Percentiles rank a stretch among this genome's conserved stretches.
These are phyloP conservation scores for Machimus atricapillus DNA, from an alignment of 2,888 invertebrate genomes.

Conservation along the genomic window DNA sequence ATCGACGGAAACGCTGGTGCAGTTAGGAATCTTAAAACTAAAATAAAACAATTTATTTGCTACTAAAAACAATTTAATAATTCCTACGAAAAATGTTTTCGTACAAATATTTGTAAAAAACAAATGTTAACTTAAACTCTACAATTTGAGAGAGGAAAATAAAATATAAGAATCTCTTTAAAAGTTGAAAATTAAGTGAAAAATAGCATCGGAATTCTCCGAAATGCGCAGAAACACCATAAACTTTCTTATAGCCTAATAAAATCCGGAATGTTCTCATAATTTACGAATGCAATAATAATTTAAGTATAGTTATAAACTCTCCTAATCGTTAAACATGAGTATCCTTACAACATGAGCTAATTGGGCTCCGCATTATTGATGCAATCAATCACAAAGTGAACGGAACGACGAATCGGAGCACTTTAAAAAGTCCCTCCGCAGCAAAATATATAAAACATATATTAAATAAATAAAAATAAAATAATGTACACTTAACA, in stretches of 20 bases:
- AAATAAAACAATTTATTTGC: background rate
- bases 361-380: background rate
- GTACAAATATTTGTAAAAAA: constrained; percentile 39
- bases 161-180: constrained; percentile 14
- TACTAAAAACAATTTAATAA: constrained; percentile 26
- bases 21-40: background rate
- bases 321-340: background rate
- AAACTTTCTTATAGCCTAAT: background rate
- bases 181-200: background rate
- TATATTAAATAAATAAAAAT: background rate
- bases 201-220: background rate
- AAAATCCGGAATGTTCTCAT: constrained; percentile 5
- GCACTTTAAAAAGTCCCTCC: background rate
- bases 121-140: constrained; percentile 29
- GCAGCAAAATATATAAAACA: background rate
- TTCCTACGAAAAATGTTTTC: constrained; percentile 28
- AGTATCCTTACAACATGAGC: background rate
- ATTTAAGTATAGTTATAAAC: constrained; percentile 4
- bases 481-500: constrained; percentile 13
- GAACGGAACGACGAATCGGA: background rate
- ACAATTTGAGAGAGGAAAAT: constrained; percentile 38
- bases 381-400: constrained; percentile 1
- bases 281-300: background rate
- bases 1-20: background rate
- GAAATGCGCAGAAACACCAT: background rate